Evolutionary conservation across 2,888 invertebrate species (phyloP).

Genomic region (Phortica magna): DNA sequence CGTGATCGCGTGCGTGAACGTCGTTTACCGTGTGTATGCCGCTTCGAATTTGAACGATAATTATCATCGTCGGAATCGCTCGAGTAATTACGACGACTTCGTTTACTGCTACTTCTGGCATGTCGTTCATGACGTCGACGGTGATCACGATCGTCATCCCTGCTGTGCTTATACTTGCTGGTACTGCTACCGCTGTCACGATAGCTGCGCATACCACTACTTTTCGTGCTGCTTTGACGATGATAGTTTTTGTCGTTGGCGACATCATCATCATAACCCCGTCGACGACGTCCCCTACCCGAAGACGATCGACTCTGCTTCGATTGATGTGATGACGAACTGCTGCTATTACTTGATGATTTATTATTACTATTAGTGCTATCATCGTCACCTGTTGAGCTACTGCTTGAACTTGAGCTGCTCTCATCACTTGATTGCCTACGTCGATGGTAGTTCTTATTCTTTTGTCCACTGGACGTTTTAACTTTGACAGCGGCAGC

Average conservation of each 20-base stretch:
- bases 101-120: conserved; percentile 39
- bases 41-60: conserved; percentile 52
- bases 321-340: conserved; percentile 45
- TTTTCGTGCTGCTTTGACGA: conserved; percentile 38
- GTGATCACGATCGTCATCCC: conserved; percentile 37
- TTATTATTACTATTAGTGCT: background rate
- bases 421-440: conserved; percentile 14
- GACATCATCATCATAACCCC: background rate
- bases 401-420: conserved; percentile 8
- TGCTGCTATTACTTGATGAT: conserved; percentile 26
- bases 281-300: conserved; percentile 29
- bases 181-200: conserved; percentile 38
- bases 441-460: background rate
- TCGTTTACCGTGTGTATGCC: conserved; percentile 49
- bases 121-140: conserved; percentile 36
- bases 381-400: conserved; percentile 24
- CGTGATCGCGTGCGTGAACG: conserved; percentile 63
- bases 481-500: conserved; percentile 41
- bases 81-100: conserved; percentile 57
- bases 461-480: background rate
- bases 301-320: conserved; percentile 50
- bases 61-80: conserved; percentile 64
- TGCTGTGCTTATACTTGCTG: conserved; percentile 36
- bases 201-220: conserved; percentile 45
- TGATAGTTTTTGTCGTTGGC: background rate